These are phyloP conservation scores for Cotesia glomerata DNA, from an alignment of 1,140 invertebrate genomes.

Conservation along the genomic window DNA sequence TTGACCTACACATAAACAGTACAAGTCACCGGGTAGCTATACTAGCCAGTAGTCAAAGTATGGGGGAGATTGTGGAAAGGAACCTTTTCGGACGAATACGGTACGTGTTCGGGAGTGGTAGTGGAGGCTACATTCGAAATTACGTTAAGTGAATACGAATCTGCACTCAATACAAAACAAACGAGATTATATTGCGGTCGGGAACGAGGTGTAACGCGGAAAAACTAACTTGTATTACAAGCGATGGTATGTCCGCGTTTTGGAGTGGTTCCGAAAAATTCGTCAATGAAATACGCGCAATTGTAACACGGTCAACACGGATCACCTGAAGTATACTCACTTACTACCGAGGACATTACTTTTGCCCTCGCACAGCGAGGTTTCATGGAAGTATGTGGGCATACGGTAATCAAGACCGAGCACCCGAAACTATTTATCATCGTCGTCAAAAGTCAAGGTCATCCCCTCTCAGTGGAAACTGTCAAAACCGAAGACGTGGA, in stretches of 20 bases:
- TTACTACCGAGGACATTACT: slow-evolving; percentile 20
- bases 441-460: background rate
- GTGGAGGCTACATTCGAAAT: too few species aligned
- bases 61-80: too few species aligned
- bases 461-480: background rate
- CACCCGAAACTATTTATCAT: slow-evolving; percentile 32
- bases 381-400: slow-evolving; percentile 14
- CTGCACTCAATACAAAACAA: background rate
- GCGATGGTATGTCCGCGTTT: too few species aligned
- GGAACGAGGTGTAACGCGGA: slow-evolving; percentile 20
- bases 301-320: too few species aligned
- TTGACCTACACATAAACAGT: background rate
- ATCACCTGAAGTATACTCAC: slow-evolving; percentile 27
- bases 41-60: too few species aligned
- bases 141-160: background rate
- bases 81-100: too few species aligned
- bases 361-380: slow-evolving; percentile 20
- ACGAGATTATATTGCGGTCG: background rate
- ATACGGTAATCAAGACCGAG: background rate
- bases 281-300: too few species aligned
- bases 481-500: slow-evolving; percentile 30
- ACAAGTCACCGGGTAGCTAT: too few species aligned
- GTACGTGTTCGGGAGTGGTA: too few species aligned
- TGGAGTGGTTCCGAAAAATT: too few species aligned
- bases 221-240: slow-evolving; percentile 26